phyloP scores from a whole-genome alignment of 2,888 invertebrate species.

The Bruchidius siliquastri region DNA sequence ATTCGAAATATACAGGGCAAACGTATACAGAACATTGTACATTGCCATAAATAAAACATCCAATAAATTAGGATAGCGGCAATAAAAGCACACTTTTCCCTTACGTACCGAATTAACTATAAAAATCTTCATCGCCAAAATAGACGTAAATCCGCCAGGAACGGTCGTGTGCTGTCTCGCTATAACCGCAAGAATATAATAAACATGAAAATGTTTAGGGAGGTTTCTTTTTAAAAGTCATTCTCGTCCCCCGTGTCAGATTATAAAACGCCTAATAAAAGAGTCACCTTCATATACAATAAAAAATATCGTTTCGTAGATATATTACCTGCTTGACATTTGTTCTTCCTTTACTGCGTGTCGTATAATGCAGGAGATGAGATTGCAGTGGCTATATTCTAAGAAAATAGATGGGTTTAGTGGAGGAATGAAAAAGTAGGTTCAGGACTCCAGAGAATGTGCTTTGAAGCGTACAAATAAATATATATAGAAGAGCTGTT shows the following conservation, averaged over 20 bases:
- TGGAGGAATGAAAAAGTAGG: too few species aligned
- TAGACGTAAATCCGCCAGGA: slow-evolving; percentile 39
- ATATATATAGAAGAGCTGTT: too few species aligned
- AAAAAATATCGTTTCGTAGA: slow-evolving; percentile 35
- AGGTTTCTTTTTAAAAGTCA: slow-evolving; percentile 41
- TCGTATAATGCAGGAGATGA: slow-evolving; percentile 19
- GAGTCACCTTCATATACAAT: slow-evolving; percentile 41
- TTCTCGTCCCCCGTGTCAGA: slow-evolving; percentile 35
- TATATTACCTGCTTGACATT: slow-evolving; percentile 39
- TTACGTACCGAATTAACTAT: slow-evolving; percentile 35
- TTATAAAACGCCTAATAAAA: slow-evolving; percentile 42
- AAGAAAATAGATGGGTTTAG: slow-evolving; percentile 12
- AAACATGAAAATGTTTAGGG: slow-evolving; percentile 39
- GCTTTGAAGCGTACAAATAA: too few species aligned
- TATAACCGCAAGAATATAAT: slow-evolving; percentile 41
- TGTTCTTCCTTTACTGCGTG: slow-evolving; percentile 33
- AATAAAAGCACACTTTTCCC: slow-evolving; percentile 28
- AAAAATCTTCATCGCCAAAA: slow-evolving; percentile 37
- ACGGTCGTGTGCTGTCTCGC: slow-evolving; percentile 16
- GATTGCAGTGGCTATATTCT: slow-evolving; percentile 15
- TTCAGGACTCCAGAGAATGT: too few species aligned
- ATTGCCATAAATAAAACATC: not conserved
- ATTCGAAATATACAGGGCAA: too few species aligned
- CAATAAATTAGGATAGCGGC: slow-evolving; percentile 27
- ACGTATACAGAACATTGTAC: not conserved